Evolutionary conservation across 2,888 invertebrate genomes (phyloP), one percentile per base, ranked within the genome.

Genomic region (Rhagium mordax): DNA sequence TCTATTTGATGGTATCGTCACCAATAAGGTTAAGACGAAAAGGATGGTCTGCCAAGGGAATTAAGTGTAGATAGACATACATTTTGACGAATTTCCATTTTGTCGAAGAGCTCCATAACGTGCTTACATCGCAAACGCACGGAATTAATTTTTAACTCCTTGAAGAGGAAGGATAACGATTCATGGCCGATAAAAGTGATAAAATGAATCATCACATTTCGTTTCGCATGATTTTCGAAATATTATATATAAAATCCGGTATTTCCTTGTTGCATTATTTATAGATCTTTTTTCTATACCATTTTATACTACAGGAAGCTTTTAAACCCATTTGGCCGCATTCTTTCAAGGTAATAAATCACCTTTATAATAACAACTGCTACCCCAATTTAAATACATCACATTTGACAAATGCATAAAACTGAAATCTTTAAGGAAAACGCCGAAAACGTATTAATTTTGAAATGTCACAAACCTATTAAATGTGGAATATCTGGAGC

Each of bases 291-390:
- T 65, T n/a, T 51, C 18, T 20, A 51, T 20, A 20, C 3, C 51
- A 51, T 47, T 65, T 27, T 15, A 47, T 49, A 10, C 16, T 24
- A 21, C 65, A 53, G 65, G 65, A 53, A 61, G 61, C 61, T 61
- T 61, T 60, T 61, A 61, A 47, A 61, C 41, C 33, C 61, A 61
- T 61, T 61, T 61, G 61, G 61, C n/a, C 15, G 47, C 15, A 61
- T 61, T 61, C 61, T 47, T 61, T 47, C 61, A 33, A n/a, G 61
- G 61, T 47, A 61, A 61, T 61, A 61, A 61, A 61, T 61, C 61
- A 61, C 47, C 41, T 47, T 47, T 61, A 41, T 61, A 61, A 61
- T 61, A 61, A 47, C 61, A 61, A 61, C 61, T 47, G 61, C 18
- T 61, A 61, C 47, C 61, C 61, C 61, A 47, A 41, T 61, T 61